Evolutionary conservation across 2,113 vertebrate species (phyloP).

Genomic region (Periophthalmodon schlosseri): DNA sequence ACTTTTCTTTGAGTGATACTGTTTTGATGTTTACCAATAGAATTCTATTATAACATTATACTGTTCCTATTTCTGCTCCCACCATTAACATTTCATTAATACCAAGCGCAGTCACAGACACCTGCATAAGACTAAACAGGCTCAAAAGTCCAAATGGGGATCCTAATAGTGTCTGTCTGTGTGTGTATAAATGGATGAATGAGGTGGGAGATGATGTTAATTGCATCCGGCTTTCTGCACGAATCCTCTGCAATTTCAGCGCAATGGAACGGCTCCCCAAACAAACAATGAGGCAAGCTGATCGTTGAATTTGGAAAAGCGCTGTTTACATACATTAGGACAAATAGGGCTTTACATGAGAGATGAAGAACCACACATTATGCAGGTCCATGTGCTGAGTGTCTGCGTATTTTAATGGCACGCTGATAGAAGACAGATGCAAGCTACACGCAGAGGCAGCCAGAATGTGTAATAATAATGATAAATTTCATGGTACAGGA

Average conservation of each 20-base stretch:
- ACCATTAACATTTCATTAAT: not conserved
- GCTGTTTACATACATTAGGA: conserved; percentile 49
- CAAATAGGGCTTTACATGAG: conserved; percentile 49
- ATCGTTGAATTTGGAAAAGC: conserved; percentile 35
- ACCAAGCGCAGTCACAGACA: conserved; percentile 5
- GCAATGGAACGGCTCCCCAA: conserved; percentile 40
- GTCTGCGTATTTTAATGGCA: conserved; percentile 63
- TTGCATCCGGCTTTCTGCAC: conserved; percentile 34
- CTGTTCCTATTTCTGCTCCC: not conserved
- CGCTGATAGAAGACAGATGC: conserved; percentile 72
- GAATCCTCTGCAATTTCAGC: conserved; percentile 43
- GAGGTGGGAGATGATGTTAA: conserved; percentile 38
- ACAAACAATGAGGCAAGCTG: conserved; percentile 40
- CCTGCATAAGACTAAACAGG: conserved; percentile 18
- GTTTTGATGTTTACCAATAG: not conserved
- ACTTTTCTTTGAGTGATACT: not conserved
- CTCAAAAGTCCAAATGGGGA: conserved; percentile 16
- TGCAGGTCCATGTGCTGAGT: conserved; percentile 59
- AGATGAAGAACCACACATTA: conserved; percentile 53
- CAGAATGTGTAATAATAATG: conserved; percentile 55
- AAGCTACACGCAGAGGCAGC: conserved; percentile 56
- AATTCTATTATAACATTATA: not conserved
- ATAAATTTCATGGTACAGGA: conserved; percentile 42
- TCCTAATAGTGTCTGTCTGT: conserved; percentile 19
- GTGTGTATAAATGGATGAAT: conserved; percentile 16